These are phyloP conservation scores for Heliocidaris erythrogramma DNA, from an alignment of 35 echinoderm and acorn worm genomes.

Conservation along the genomic window DNA sequence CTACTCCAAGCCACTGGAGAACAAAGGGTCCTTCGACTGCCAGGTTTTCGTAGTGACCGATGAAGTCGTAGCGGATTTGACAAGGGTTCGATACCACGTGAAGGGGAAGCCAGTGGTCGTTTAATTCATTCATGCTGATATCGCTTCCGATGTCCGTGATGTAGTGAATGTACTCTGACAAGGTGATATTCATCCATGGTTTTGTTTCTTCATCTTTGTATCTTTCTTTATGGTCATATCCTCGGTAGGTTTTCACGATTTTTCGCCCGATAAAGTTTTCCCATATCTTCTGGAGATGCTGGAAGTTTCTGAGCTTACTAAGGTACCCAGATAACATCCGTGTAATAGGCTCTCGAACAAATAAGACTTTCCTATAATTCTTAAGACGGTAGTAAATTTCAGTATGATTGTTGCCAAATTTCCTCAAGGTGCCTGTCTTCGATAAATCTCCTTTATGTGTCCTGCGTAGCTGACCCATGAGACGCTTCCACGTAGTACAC, in stretches of 20 bases:
- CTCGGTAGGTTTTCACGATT: conserved; percentile 59
- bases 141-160: conserved; percentile 52
- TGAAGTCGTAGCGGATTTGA: conserved; percentile 73
- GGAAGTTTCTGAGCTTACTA: conserved; percentile 65
- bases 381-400: conserved; percentile 47
- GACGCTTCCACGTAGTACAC: conserved; percentile 71
- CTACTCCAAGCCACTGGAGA: conserved; percentile 53
- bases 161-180: conserved; percentile 72
- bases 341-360: conserved; percentile 74
- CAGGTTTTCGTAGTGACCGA: conserved; percentile 82
- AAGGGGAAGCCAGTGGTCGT: conserved; percentile 78
- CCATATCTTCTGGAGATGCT: conserved; percentile 48
- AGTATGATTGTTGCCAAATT: neutral
- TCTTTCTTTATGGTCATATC: conserved; percentile 19
- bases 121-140: conserved; percentile 39
- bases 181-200: conserved; percentile 54
- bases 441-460: neutral
- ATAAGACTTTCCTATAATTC: conserved; percentile 71
- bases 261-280: conserved; percentile 52
- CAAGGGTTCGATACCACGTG: conserved; percentile 62
- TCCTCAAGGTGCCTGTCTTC: neutral
- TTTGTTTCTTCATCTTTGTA: neutral
- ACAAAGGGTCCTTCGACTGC: conserved; percentile 69
- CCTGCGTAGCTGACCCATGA: neutral
- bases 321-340: conserved; percentile 70